Conservation (phyloP, 2,888 invertebrate species). For the Synanthedon andrenaeformis region DNA sequence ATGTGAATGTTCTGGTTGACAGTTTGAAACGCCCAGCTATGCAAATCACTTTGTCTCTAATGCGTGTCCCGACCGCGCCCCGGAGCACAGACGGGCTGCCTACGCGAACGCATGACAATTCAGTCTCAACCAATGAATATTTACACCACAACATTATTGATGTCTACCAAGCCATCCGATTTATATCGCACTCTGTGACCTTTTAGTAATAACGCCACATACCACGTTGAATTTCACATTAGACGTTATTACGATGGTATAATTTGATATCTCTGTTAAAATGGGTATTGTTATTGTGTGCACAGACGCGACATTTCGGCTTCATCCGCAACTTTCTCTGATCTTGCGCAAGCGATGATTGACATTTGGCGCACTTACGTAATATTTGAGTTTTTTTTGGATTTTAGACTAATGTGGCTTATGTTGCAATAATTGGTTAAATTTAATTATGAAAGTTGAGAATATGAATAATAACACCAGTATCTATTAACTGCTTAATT, state of each 20-base stretch:
- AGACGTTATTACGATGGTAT: constrained; percentile 12
- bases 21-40: constrained; percentile 60
- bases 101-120: constrained; percentile 33
- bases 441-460: too few species aligned
- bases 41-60: constrained; percentile 67
- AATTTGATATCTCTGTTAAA: constrained; percentile 15
- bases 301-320: constrained; percentile 37
- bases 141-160: constrained; percentile 40
- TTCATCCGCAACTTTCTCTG: constrained; percentile 36
- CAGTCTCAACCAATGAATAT: constrained; percentile 54
- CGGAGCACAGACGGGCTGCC: constrained; percentile 17
- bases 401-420: too few species aligned
- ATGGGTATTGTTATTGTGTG: constrained; percentile 24
- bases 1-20: constrained; percentile 65
- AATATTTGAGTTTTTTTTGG: too few species aligned
- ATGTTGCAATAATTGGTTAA: too few species aligned
- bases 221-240: background rate
- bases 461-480: too few species aligned
- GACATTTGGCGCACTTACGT: constrained; percentile 43
- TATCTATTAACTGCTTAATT: too few species aligned
- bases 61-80: constrained; percentile 50
- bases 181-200: constrained; percentile 23
- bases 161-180: constrained; percentile 29
- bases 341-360: constrained; percentile 55
- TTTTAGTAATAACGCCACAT: constrained; percentile 16